A percentile compares a stretch with the other conserved stretches of the same genome.
Conservation (phyloP, 2,113 vertebrate genomes). For the Clarias magur region DNA sequence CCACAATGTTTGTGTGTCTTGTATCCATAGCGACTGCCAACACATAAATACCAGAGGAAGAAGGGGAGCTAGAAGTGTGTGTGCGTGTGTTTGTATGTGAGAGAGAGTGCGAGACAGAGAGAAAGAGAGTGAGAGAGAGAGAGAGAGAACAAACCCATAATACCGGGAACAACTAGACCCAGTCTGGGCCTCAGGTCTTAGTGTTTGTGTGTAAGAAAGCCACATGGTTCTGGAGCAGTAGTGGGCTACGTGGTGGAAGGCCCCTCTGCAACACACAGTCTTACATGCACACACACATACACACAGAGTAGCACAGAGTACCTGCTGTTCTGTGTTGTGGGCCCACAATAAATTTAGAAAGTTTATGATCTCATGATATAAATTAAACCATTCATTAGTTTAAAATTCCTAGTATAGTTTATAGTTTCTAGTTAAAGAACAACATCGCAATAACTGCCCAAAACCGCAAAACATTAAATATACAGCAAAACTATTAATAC, state of each 20-base stretch:
- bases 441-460: not conserved
- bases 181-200: constrained; percentile 33
- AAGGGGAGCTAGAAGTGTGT: constrained; percentile 29
- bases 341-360: not conserved
- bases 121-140: constrained; percentile 18
- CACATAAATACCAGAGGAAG: constrained; percentile 75
- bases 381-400: not conserved
- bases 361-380: not conserved
- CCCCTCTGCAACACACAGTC: constrained; percentile 1
- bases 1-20: constrained; percentile 79
- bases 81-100: not conserved
- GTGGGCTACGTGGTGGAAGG: constrained; percentile 29
- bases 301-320: not conserved
- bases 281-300: not conserved
- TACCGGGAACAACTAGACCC: constrained; percentile 34
- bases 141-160: constrained; percentile 48
- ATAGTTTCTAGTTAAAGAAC: not conserved
- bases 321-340: not conserved
- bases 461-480: not conserved
- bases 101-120: constrained; percentile 39
- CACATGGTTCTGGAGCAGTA: constrained; percentile 19
- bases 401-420: not conserved
- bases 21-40: constrained; percentile 73
- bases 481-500: not conserved
- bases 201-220: constrained; percentile 19